These are phyloP conservation scores for Chironomus tentans DNA, from an alignment of 2,888 invertebrate species.

Conservation along the genomic window DNA sequence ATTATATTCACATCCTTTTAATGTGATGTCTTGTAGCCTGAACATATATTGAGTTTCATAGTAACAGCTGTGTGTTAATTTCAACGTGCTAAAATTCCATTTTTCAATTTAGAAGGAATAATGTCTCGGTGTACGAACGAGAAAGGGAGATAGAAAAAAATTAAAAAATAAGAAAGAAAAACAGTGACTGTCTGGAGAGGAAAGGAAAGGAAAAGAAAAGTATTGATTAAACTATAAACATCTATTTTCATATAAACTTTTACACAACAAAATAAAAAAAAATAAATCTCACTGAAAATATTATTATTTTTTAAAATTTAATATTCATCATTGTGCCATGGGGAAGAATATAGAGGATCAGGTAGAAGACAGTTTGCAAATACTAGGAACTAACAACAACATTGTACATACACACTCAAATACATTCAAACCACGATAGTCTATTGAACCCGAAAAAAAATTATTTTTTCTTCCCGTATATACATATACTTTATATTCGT, in stretches of 20 bases:
- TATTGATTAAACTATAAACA: slow-evolving; percentile 25
- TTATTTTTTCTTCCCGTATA: slow-evolving; percentile 5
- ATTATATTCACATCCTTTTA: no score
- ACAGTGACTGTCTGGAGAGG: slow-evolving; percentile 4
- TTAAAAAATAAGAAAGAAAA: background rate
- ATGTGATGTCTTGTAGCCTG: no score
- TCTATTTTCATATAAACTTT: background rate
- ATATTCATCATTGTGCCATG: background rate
- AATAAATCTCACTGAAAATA: background rate
- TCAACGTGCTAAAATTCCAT: background rate
- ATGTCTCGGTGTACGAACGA: background rate
- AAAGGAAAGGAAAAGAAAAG: slow-evolving; percentile 2
- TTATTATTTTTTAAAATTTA: background rate
- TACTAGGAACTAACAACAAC: slow-evolving; percentile 20
- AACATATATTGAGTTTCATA: background rate
- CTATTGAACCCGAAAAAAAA: slow-evolving; percentile 24
- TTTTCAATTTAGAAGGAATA: background rate
- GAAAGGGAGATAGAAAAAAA: background rate
- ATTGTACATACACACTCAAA: slow-evolving; percentile 22
- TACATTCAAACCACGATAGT: slow-evolving; percentile 8
- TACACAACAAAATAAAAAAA: background rate
- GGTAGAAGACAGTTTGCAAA: background rate
- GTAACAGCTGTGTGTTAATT: slow-evolving; percentile 27
- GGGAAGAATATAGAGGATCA: background rate
- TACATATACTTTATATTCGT: background rate